Evolutionary conservation across 2,113 vertebrate genomes (phyloP).

Genomic region (Bubo blakistoni): DNA sequence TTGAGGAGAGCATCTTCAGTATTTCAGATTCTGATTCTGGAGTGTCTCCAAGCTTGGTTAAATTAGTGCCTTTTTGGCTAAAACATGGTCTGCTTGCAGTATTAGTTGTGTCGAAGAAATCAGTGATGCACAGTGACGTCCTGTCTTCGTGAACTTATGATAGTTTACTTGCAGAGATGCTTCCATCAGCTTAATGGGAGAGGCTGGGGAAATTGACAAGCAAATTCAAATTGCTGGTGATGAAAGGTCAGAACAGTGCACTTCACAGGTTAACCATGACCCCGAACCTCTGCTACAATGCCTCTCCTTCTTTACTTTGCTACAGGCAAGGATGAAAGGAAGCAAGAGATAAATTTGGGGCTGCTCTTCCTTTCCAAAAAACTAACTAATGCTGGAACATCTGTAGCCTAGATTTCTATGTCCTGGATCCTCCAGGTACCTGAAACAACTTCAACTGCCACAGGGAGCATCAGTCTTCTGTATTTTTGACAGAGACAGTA

Average conservation of each 20-base stretch:
- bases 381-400: not conserved
- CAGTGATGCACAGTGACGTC: not conserved
- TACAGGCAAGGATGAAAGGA: not conserved
- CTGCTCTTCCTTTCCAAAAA: not conserved
- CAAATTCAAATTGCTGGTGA: not conserved
- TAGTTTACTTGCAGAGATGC: not conserved
- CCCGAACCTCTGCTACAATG: not conserved
- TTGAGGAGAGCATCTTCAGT: not conserved
- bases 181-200: not conserved
- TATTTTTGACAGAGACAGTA: not conserved
- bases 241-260: not conserved
- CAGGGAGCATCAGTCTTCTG: fast-evolving
- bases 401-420: not conserved
- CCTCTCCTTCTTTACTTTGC: not conserved
- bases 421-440: not conserved
- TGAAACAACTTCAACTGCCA: not conserved
- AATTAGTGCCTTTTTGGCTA: not conserved
- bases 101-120: not conserved
- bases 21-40: not conserved
- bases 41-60: not conserved
- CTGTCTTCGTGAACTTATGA: not conserved
- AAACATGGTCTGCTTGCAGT: not conserved
- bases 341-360: not conserved
- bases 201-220: not conserved
- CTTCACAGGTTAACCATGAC: not conserved